phyloP scores from a whole-genome alignment of 92 coral and sea anemone species.

The Siderastrea radians region DNA sequence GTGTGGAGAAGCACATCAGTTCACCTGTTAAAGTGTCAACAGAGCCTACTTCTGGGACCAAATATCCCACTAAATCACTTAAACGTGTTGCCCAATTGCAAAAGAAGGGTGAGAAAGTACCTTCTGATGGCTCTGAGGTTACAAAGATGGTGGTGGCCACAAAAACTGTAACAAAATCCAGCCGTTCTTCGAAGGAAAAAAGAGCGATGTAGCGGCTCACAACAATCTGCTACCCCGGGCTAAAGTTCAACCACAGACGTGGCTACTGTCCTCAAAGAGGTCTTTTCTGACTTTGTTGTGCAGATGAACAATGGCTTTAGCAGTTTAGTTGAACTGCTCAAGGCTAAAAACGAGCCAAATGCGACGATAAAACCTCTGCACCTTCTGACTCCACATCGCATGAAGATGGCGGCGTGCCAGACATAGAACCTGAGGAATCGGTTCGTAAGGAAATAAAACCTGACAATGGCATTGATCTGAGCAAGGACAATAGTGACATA shows the following conservation, averaged over 20 bases:
- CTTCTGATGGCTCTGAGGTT: background rate
- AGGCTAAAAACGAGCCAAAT: slow-evolving; percentile 8
- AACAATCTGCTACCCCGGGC: slow-evolving; percentile 27
- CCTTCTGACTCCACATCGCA: slow-evolving; percentile 1
- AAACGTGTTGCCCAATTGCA: background rate
- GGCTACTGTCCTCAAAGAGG: slow-evolving; percentile 29
- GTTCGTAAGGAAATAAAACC: slow-evolving; percentile 19
- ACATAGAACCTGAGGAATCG: slow-evolving; percentile 24
- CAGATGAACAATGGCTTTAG: slow-evolving; percentile 26
- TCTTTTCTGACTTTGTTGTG: slow-evolving; percentile 16
- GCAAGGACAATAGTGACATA: slow-evolving; percentile 16
- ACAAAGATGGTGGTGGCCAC: background rate
- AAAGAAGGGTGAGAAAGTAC: slow-evolving; percentile 3
- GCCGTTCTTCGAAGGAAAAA: slow-evolving; percentile 16
- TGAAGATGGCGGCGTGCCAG: background rate
- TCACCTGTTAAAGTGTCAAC: background rate
- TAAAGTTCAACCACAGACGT: slow-evolving; percentile 31
- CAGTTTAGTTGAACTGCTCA: background rate
- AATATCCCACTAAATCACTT: slow-evolving; percentile 15
- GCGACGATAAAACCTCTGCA: slow-evolving; percentile 9
- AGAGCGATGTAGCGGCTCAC: slow-evolving; percentile 1
- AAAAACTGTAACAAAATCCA: background rate
- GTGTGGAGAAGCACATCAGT: background rate
- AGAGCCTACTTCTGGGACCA: background rate
- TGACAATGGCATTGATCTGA: background rate